phyloP scores from a whole-genome alignment of 2,888 invertebrate species.

The Lycocerus yunnanus region DNA sequence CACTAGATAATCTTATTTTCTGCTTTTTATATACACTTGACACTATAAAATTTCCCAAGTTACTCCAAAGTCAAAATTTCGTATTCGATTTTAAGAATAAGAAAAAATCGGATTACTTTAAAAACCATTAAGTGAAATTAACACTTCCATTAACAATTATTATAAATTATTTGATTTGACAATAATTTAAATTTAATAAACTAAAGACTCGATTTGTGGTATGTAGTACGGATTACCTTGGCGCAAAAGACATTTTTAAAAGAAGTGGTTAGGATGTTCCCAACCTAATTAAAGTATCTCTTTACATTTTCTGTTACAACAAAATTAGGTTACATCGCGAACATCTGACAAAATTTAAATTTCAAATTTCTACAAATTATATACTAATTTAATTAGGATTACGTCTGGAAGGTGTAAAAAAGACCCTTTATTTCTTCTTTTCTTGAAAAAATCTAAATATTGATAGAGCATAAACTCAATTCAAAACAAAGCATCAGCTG shows the following conservation, averaged over 20 bases:
- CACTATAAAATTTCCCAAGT: background rate
- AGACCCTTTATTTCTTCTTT: no score
- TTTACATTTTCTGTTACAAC: background rate
- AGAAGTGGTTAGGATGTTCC: background rate
- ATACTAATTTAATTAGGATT: background rate
- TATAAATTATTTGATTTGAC: no score
- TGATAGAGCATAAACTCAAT: background rate
- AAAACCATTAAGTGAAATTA: background rate
- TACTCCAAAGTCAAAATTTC: background rate
- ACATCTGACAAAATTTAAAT: background rate
- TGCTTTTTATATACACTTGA: background rate
- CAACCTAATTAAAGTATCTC: background rate
- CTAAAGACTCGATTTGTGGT: background rate
- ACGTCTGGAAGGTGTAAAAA: no score
- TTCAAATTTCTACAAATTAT: background rate
- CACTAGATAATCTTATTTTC: background rate
- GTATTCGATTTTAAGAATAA: background rate
- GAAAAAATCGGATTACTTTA: background rate
- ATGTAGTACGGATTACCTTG: no score
- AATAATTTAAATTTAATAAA: background rate
- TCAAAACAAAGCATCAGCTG: background rate
- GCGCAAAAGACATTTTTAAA: background rate
- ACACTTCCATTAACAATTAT: background rate
- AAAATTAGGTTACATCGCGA: background rate
- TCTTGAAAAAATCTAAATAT: background rate